These are phyloP conservation scores for Cryptomyrus ogoouensis DNA, from an alignment of 2,113 vertebrate genomes.

Conservation along the genomic window DNA sequence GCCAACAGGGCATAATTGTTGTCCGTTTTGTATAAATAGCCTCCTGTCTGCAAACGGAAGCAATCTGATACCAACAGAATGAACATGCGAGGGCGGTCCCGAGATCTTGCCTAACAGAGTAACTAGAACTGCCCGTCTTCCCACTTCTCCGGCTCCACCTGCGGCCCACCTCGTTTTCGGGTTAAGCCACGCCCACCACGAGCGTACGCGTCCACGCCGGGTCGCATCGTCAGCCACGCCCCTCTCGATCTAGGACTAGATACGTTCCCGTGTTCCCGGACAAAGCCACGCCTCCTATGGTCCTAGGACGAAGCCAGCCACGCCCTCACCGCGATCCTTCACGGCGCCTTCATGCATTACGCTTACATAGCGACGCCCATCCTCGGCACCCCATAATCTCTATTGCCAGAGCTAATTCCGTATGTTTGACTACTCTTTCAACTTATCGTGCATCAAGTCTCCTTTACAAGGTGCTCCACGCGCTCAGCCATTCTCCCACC, in stretches of 20 bases:
- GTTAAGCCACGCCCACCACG: neutral
- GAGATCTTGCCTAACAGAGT: neutral
- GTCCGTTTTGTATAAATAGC: slow-evolving; percentile 4
- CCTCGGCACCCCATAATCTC: slow-evolving; percentile 12
- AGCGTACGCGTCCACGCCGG: neutral
- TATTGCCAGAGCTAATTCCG: neutral
- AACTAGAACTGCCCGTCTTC: neutral
- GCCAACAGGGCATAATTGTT: neutral
- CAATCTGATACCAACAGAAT: neutral
- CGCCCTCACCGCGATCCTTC: slow-evolving; percentile 30
- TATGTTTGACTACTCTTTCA: neutral
- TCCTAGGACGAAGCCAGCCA: neutral
- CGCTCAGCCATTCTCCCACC: neutral
- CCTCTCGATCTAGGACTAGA: neutral
- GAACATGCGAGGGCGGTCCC: neutral
- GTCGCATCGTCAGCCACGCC: neutral
- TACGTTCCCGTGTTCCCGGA: neutral
- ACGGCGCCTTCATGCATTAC: slow-evolving; percentile 22
- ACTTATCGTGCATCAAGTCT: neutral
- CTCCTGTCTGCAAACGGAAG: neutral
- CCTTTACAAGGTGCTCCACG: neutral
- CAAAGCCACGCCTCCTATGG: neutral
- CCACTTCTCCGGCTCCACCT: neutral
- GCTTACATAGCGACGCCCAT: neutral
- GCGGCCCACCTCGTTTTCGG: neutral